Evolutionary conservation across 1,140 invertebrate species (phyloP), one percentile per base, ranked within the genome.

Genomic region (Lutraria rhynchaena): DNA sequence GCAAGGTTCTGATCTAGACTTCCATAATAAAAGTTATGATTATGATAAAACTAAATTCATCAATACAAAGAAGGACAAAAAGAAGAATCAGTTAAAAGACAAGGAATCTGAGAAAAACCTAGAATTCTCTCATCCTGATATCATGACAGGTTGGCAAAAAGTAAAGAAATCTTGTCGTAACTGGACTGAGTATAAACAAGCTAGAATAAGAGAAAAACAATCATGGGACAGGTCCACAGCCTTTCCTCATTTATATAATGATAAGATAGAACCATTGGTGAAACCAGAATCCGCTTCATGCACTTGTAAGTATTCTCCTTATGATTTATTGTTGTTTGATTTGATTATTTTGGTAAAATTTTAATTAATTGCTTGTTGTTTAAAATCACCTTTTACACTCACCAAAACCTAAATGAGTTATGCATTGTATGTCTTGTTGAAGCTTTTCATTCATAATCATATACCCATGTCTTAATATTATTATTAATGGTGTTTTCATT

Each of bases 31-130:
- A 19, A 22, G 55, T n/a, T 80, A 80, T 44, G 53, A 17, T 44
- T 80, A 57, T 60, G 27, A 70, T 1, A 69, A 67, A 46, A 46
- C 37, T 13, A 24, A 41, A n/a, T 70, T 46, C 29, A 70, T 80
- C 31, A 80, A 80, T 44, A 80, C 61, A 7, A 80, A 80, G 37
- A 80, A 80, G 22, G 3, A n/a, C 1, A 80, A 49, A 33, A 67
- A 33, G 29, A 80, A 60, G 49, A 27, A 77, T 7, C 19, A 27
- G 19, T 22, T 33, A 13, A 11, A 51, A 19, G 63, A 69, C 44
- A 31, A 65, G 29, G 19, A 46, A 53, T 17, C n/a, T n/a, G 46
- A 19, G 1, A 41, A 55, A 29, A 41, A 65, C 13, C 46, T 73
- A 22, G 58, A 81, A 31, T 81, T 81, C 44, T 81, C 78, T 9